Conservation (phyloP, 2,113 vertebrate genomes). For the Sapajus apella region DNA sequence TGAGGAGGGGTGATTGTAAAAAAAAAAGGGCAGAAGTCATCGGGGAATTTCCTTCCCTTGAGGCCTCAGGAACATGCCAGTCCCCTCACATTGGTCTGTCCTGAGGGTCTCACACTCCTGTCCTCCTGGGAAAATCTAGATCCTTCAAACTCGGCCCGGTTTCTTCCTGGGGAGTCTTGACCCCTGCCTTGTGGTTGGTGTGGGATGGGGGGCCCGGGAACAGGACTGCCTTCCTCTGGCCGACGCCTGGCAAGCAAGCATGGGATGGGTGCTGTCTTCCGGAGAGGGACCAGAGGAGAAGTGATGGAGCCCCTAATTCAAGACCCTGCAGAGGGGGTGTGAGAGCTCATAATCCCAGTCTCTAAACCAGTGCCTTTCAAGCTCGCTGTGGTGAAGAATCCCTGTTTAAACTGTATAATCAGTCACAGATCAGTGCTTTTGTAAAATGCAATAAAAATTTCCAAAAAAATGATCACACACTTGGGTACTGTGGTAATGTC, state of each 20-base stretch:
- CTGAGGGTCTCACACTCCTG: background rate
- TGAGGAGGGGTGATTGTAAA: background rate
- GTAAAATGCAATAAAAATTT: slow-evolving; percentile 21
- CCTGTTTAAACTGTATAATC: background rate
- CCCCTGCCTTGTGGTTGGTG: too few relatives aligned
- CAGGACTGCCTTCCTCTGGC: background rate
- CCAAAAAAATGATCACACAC: background rate
- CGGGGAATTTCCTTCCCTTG: background rate
- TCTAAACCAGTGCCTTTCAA: background rate
- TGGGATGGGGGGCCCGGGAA: background rate
- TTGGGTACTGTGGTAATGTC: background rate
- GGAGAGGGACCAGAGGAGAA: too few relatives aligned
- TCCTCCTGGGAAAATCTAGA: background rate
- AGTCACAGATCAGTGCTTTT: background rate
- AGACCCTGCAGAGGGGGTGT: background rate
- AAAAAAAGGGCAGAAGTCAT: background rate
- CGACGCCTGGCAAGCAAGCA: background rate
- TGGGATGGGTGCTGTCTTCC: background rate
- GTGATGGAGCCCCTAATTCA: background rate
- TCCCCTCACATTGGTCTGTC: background rate
- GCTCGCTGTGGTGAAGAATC: background rate
- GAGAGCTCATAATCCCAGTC: background rate
- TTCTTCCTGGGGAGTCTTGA: background rate
- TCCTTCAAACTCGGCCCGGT: background rate
- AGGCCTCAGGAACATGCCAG: background rate